Evolutionary conservation across 37 sponge, comb jelly and placozoan genomes (phyloP).

Genomic region (Bolinopsis microptera): DNA sequence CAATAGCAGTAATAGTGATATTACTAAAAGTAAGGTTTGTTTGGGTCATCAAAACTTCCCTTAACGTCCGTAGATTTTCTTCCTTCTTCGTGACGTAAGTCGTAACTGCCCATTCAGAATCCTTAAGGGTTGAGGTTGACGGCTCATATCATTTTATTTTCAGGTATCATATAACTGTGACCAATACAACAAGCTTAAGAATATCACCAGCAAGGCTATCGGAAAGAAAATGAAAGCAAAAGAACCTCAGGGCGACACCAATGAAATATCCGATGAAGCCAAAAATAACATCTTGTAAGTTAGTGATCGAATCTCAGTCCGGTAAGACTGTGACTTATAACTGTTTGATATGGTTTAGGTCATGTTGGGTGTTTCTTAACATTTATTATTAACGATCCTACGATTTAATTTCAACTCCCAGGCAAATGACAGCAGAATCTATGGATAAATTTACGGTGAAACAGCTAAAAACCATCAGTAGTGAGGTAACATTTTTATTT

Average conservation of each 20-base stretch:
- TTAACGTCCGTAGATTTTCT: no score
- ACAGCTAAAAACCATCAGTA: conserved; percentile 8
- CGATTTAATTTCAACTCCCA: background rate
- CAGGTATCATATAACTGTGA: conserved; percentile 68
- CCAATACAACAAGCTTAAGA: conserved; percentile 92
- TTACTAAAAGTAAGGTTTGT: no score
- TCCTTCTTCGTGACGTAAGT: no score
- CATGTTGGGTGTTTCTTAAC: background rate
- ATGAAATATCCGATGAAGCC: conserved; percentile 63
- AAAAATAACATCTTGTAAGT: conserved; percentile 39
- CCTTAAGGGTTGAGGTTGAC: no score
- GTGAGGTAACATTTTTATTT: conserved; percentile 4
- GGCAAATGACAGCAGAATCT: conserved; percentile 31
- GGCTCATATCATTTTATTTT: no score
- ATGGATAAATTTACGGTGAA: conserved; percentile 18
- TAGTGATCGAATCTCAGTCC: background rate
- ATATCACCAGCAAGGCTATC: conserved; percentile 78
- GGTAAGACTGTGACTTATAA: no score
- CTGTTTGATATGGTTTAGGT: background rate
- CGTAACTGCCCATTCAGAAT: no score
- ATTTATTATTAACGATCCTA: background rate
- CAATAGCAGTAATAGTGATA: no score
- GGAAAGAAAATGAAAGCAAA: conserved; percentile 88
- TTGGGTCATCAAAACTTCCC: no score
- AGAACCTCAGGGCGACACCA: conserved; percentile 55